Evolutionary conservation across 2,113 vertebrate species (phyloP).

Genomic region (Macaca fascicularis): T2T-MFA8v1.1 NC_088395.1:54076001-54076500

Average conservation of each 20-base stretch:
- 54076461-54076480: neutral
- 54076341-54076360: neutral
- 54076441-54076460: no score
- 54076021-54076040: neutral
- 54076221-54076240: neutral
- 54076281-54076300: neutral
- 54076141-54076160: neutral
- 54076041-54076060: neutral
- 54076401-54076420: neutral
- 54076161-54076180: neutral
- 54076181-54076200: neutral
- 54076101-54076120: neutral
- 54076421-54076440: no score
- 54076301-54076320: neutral
- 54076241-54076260: neutral
- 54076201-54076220: neutral
- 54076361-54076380: neutral
- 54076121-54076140: neutral
- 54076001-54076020: constrained; percentile 31
- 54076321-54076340: constrained; percentile 4
- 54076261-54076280: neutral
- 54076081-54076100: neutral
- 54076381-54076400: neutral
- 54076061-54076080: neutral
- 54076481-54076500: neutral